These are phyloP conservation scores for Philantomba maxwellii DNA, from an alignment of 2,113 vertebrate genomes.

Conservation along the genomic window DNA sequence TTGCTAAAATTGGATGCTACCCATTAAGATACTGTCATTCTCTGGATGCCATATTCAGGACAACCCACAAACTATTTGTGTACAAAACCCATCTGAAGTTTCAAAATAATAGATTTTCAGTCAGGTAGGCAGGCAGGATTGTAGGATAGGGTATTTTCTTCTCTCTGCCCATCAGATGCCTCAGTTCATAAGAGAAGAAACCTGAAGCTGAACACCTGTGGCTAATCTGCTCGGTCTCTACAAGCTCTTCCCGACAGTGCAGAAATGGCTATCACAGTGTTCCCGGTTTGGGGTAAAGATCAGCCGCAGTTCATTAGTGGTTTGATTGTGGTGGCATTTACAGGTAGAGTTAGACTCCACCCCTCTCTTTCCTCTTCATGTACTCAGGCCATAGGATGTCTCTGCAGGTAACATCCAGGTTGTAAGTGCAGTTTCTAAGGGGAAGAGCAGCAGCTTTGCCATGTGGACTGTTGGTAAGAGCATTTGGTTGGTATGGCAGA, in stretches of 20 bases:
- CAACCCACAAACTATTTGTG: neutral
- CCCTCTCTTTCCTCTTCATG: neutral
- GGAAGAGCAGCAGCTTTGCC: neutral
- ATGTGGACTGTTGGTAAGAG: neutral
- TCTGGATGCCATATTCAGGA: neutral
- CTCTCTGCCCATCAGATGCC: neutral
- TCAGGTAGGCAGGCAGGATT: neutral
- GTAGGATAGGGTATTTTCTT: neutral
- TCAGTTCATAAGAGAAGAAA: neutral
- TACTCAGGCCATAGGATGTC: neutral
- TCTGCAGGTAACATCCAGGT: neutral
- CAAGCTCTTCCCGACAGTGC: neutral
- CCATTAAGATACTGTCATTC: neutral
- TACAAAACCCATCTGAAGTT: conserved; percentile 3
- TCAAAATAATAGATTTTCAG: conserved; percentile 8
- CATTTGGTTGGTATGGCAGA: neutral
- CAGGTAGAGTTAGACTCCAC: neutral
- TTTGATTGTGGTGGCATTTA: neutral
- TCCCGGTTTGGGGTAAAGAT: neutral
- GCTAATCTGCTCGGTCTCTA: neutral
- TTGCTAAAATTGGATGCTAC: neutral
- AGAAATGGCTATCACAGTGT: neutral
- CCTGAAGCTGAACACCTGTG: neutral
- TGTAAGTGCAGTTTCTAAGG: neutral
- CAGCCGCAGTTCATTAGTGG: neutral